A percentile compares a stretch with the other conserved stretches of the same genome.
These are phyloP conservation scores for Synodontis membranacea DNA, from an alignment of 2,113 vertebrate genomes.

Conservation along the genomic window DNA sequence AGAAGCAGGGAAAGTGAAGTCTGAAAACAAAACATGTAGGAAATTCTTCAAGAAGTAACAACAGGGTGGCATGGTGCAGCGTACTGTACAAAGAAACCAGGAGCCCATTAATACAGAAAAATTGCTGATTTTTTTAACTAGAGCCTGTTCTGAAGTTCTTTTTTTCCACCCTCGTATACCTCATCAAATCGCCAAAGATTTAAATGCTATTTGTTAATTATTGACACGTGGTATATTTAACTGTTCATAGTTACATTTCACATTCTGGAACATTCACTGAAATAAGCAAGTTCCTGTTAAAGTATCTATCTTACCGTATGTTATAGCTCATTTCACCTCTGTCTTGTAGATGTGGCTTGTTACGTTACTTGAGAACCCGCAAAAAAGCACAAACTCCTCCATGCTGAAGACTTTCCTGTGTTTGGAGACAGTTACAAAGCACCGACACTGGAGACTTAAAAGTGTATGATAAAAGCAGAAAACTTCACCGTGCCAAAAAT, in stretches of 20 bases:
- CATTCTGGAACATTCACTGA: not conserved
- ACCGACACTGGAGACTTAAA: not conserved
- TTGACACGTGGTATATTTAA: not conserved
- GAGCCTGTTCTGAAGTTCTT: not conserved
- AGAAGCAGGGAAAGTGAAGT: not conserved
- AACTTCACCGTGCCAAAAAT: not conserved
- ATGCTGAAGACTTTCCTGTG: not conserved
- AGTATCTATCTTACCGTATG: too few relatives aligned
- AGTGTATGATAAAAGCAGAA: not conserved
- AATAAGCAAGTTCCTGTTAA: not conserved
- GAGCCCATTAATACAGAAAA: not conserved
- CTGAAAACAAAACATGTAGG: not conserved
- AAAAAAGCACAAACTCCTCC: not conserved
- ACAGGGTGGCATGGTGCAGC: not conserved
- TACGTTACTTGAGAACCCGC: not conserved
- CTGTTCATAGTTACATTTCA: not conserved
- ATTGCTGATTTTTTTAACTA: not conserved
- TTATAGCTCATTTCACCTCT: not conserved
- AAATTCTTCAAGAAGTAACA: not conserved
- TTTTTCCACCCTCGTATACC: not conserved
- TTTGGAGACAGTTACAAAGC: not conserved
- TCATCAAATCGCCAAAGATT: not conserved
- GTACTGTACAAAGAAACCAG: too few relatives aligned
- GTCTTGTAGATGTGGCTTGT: not conserved
- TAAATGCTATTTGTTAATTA: not conserved